Conservation (phyloP, 2,797 vertebrate genomes). For the Rhadinocentrus ornatus region DNA sequence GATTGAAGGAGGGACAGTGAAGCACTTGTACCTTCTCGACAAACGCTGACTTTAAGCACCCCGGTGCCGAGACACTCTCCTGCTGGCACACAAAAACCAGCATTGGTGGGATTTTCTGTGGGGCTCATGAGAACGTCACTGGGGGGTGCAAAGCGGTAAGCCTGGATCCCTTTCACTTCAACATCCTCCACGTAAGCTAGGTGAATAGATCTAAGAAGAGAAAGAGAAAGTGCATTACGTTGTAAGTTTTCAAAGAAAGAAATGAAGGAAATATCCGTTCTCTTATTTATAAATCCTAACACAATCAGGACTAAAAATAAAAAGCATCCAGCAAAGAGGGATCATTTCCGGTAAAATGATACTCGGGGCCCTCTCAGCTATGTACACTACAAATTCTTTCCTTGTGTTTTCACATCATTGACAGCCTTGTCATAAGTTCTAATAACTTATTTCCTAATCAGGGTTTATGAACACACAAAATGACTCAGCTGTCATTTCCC, state of each 20-base stretch:
- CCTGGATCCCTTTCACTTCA: conserved; percentile 86
- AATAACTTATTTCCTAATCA: conserved; percentile 37
- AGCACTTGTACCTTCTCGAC: conserved; percentile 79
- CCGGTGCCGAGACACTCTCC: conserved; percentile 85
- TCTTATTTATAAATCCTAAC: neutral
- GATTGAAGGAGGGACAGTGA: neutral
- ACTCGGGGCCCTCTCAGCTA: no score
- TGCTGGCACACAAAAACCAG: conserved; percentile 85
- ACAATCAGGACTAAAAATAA: neutral
- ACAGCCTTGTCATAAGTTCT: conserved; percentile 21
- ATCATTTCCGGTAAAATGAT: conserved; percentile 8
- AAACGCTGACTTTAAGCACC: conserved; percentile 87
- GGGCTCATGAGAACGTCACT: conserved; percentile 82
- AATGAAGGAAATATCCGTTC: neutral
- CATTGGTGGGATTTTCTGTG: conserved; percentile 80
- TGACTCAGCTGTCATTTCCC: conserved; percentile 24
- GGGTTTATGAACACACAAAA: neutral
- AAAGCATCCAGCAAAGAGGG: neutral
- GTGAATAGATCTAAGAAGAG: conserved; percentile 81
- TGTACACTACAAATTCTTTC: neutral
- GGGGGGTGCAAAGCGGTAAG: conserved; percentile 85
- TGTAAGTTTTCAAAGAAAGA: neutral
- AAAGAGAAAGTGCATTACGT: neutral
- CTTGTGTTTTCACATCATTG: neutral
- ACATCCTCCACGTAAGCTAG: conserved; percentile 81